Conservation (phyloP, 2,888 invertebrate genomes). For the Cinara cedri region DNA sequence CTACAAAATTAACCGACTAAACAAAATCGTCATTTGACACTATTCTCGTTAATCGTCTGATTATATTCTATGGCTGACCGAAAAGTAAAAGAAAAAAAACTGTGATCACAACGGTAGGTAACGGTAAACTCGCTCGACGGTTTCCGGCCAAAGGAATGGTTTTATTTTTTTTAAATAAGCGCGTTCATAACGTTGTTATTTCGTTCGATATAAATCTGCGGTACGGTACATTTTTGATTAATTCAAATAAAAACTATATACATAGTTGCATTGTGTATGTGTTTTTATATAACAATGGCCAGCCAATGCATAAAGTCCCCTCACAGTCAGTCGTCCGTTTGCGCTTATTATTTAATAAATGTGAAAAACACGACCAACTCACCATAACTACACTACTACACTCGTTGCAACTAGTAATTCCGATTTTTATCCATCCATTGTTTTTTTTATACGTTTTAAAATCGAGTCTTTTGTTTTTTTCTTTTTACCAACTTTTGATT, state of each 20-base stretch:
- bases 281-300: no score
- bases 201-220: slow-evolving; percentile 17
- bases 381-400: no score
- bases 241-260: slow-evolving; percentile 21
- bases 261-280: neutral
- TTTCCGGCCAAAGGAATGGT: neutral
- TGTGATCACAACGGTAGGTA: slow-evolving; percentile 8
- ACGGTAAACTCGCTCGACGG: slow-evolving; percentile 23
- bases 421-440: no score
- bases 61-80: neutral
- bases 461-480: no score
- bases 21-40: neutral
- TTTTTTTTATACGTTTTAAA: no score
- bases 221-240: neutral
- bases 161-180: neutral
- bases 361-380: no score
- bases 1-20: no score
- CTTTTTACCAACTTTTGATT: no score
- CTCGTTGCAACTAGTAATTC: no score
- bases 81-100: neutral
- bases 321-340: neutral
- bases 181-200: neutral
- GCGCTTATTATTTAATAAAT: neutral
- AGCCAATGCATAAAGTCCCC: neutral
- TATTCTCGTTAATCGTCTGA: slow-evolving; percentile 9